Evolutionary conservation across 2,888 invertebrate species (phyloP).

Genomic region (Sphecodes monilicornis): DNA sequence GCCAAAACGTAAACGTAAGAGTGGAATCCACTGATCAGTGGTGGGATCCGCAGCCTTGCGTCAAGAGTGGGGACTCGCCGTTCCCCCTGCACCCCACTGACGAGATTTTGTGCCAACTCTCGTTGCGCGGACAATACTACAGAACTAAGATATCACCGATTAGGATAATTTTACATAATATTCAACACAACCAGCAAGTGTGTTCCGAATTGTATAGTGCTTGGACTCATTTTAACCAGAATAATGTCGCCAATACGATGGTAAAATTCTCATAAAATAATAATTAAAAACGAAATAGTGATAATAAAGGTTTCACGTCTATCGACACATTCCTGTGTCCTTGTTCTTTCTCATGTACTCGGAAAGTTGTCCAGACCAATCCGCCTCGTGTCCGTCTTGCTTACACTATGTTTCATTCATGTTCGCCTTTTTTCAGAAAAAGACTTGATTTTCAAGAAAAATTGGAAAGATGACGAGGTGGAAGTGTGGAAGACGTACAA

Average conservation of each 20-base stretch:
- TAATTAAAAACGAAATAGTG: not conserved
- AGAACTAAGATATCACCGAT: not conserved
- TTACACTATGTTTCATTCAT: no score
- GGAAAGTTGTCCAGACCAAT: no score
- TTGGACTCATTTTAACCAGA: not conserved
- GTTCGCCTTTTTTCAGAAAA: not conserved
- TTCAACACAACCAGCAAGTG: not conserved
- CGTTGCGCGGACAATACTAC: no score
- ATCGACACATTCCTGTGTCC: not conserved
- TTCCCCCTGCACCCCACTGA: no score
- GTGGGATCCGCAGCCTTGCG: no score
- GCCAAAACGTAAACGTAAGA: no score
- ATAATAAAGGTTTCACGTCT: not conserved
- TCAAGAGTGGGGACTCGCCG: no score
- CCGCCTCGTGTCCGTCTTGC: no score
- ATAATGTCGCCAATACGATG: not conserved
- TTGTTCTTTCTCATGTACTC: no score
- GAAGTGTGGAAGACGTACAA: constrained; percentile 65
- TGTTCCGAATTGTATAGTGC: not conserved
- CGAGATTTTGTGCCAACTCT: no score
- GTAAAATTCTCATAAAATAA: not conserved
- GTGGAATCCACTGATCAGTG: no score
- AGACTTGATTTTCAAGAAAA: not conserved
- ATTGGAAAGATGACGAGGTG: constrained; percentile 43
- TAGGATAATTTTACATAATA: not conserved